Evolutionary conservation across 2,797 vertebrate species (phyloP).

Genomic region (Sebastes jordani): DNA sequence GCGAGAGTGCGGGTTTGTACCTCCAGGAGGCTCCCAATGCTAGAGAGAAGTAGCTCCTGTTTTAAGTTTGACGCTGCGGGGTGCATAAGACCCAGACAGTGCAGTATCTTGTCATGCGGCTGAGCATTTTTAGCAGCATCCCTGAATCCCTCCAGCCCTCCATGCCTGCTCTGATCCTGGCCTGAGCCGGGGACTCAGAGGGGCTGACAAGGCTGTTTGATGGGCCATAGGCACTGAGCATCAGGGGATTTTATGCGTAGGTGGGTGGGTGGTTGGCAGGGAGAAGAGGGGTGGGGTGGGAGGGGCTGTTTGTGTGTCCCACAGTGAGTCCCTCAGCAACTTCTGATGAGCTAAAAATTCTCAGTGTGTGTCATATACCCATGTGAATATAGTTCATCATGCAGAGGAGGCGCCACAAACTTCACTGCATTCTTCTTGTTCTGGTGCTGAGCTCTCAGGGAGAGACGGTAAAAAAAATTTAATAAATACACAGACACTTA

Average conservation of each 20-base stretch:
- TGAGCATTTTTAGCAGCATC: slow-evolving; percentile 49
- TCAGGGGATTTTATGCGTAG: slow-evolving; percentile 46
- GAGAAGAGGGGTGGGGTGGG: not conserved
- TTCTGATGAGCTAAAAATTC: slow-evolving; percentile 58
- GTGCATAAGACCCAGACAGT: slow-evolving; percentile 32
- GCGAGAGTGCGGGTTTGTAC: slow-evolving; percentile 16
- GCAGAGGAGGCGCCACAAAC: slow-evolving; percentile 18
- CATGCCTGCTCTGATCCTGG: slow-evolving; percentile 56
- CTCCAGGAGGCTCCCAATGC: slow-evolving; percentile 13
- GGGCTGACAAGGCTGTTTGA: slow-evolving; percentile 61
- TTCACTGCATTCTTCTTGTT: slow-evolving; percentile 12
- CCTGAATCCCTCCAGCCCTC: slow-evolving; percentile 50
- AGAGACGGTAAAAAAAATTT: not conserved
- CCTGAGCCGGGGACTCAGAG: slow-evolving; percentile 58
- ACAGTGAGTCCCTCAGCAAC: slow-evolving; percentile 47
- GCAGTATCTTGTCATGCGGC: slow-evolving; percentile 37
- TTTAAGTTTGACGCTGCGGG: slow-evolving; percentile 34
- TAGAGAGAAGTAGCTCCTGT: slow-evolving; percentile 20
- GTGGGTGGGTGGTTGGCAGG: slow-evolving; percentile 28
- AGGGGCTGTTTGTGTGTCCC: slow-evolving; percentile 39
- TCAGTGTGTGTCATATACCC: slow-evolving; percentile 40
- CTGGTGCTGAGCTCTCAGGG: not conserved
- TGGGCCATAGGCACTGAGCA: slow-evolving; percentile 46
- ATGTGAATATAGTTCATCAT: slow-evolving; percentile 47
- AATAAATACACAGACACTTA: not conserved